A percentile compares a stretch with the other conserved stretches of the same genome.
Conservation (phyloP, 2,113 vertebrate species). For the Emydura subglobosa region DNA sequence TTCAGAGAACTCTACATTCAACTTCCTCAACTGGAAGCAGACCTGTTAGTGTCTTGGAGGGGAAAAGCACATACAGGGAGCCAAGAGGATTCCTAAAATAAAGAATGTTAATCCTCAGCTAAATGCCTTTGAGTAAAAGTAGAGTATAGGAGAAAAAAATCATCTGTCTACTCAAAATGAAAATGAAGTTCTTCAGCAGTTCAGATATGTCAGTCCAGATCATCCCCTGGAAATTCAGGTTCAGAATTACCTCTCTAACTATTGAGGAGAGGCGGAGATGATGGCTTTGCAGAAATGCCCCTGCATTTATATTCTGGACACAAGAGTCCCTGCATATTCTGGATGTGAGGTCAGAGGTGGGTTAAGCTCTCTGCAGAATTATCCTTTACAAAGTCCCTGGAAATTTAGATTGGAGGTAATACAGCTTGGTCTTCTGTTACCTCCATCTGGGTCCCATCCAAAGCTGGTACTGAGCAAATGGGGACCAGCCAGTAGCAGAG, state of each 20-base stretch:
- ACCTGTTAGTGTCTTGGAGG: too few relatives aligned
- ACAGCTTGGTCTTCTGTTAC: not conserved
- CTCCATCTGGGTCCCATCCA: not conserved
- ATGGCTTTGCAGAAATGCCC: not conserved
- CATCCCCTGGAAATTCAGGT: not conserved
- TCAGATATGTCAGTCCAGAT: not conserved
- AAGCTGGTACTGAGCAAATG: not conserved
- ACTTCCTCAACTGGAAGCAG: too few relatives aligned
- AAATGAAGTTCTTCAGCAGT: not conserved
- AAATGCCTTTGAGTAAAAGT: too few relatives aligned
- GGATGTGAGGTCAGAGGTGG: not conserved
- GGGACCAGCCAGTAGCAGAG: fast-evolving
- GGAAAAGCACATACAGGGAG: too few relatives aligned
- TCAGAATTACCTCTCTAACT: not conserved
- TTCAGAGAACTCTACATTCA: not conserved
- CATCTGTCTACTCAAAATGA: not conserved
- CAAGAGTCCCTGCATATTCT: not conserved
- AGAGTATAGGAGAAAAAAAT: too few relatives aligned
- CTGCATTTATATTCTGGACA: not conserved
- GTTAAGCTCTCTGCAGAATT: not conserved
- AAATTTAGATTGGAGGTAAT: not conserved
- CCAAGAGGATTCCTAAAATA: too few relatives aligned
- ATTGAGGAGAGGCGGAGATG: not conserved
- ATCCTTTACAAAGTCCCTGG: not conserved
- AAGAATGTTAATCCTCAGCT: too few relatives aligned